Evolutionary conservation across 2,113 vertebrate genomes (phyloP), one percentile per base, ranked within the genome.

Genomic region (Alces alces): DNA sequence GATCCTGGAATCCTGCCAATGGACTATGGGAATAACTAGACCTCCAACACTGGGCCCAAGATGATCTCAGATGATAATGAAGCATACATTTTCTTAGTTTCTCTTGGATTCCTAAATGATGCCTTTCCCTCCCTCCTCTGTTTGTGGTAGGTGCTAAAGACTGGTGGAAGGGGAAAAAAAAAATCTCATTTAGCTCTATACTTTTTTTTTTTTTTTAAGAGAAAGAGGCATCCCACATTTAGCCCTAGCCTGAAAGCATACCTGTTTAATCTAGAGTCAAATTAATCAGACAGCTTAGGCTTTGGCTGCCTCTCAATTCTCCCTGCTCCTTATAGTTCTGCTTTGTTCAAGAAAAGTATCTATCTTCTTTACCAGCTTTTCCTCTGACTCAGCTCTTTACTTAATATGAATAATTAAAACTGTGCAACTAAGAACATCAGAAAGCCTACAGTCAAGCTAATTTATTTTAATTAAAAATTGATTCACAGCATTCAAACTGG

Each of bases 381-480:
- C 45, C 64, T 97, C 10, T 2, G 4, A 86, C 36, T 97, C 96
- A 96, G 96, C 80, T 93, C 73, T 97, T 98, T 97, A 95, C 76
- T 96, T 96, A 97, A 96, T 61, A 96, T 97, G 89, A 97, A 97
- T 97, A 96, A 98, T 98, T 97, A 96, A 98, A 98, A 93, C 28
- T 28, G 54, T 64, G 30, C 52, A 96, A 90, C 93, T 96, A 83
- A 88, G 93, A 96, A 91, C 89, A 96, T 87, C 92, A 97, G 96
- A 97, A 97, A 95, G 61, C 86, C 58, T 88, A 83, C 43, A 93
- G 78, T 96, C 78, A 85, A 97, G 55, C 79, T 97, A 97, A 97
- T 97, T 97, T 94, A 95, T 95, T 98, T 97, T 97, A 95, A 97
- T 98, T 97, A 95, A 96, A 97, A 90, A 96, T 97, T 97, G 89